Conservation (phyloP, 1,140 invertebrate species). For the Trichonephila inaurata region DNA sequence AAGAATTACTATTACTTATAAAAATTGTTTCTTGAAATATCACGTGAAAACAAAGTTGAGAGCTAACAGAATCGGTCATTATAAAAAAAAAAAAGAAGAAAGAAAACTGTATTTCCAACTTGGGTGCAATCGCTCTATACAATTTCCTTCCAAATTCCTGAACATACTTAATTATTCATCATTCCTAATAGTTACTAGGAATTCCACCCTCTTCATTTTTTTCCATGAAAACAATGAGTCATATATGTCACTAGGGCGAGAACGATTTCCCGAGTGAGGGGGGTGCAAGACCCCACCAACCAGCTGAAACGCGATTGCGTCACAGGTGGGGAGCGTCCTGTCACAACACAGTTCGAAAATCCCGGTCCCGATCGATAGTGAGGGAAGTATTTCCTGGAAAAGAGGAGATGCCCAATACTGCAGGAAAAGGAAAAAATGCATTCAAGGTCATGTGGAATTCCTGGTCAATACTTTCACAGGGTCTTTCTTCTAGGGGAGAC, state of each 20-base stretch:
- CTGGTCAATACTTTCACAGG: not conserved
- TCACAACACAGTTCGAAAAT: conserved; percentile 43
- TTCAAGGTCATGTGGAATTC: not conserved
- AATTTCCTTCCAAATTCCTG: not conserved
- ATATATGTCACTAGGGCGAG: conserved; percentile 65
- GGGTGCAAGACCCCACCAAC: not conserved
- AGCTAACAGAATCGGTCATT: not conserved
- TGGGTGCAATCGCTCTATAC: not conserved
- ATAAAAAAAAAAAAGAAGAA: not conserved
- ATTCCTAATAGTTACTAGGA: conserved; percentile 33
- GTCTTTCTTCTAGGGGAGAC: not conserved
- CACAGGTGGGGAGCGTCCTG: conserved; percentile 27
- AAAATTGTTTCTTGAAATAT: too few species aligned
- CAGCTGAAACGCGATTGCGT: conserved; percentile 44
- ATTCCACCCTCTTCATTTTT: conserved; percentile 1
- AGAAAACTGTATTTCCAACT: not conserved
- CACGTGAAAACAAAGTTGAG: not conserved
- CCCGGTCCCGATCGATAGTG: conserved; percentile 8
- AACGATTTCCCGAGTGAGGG: conserved; percentile 44
- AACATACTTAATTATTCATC: conserved; percentile 15
- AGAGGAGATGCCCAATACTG: not conserved
- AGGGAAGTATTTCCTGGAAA: conserved; percentile 3
- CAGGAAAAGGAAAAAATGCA: not conserved
- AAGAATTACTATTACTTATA: too few species aligned
- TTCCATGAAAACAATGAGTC: conserved; percentile 36